Percentiles rank a stretch among this genome's conserved stretches.
Conservation (phyloP, 2,113 vertebrate genomes). For the Micronycteris hirsuta region DNA sequence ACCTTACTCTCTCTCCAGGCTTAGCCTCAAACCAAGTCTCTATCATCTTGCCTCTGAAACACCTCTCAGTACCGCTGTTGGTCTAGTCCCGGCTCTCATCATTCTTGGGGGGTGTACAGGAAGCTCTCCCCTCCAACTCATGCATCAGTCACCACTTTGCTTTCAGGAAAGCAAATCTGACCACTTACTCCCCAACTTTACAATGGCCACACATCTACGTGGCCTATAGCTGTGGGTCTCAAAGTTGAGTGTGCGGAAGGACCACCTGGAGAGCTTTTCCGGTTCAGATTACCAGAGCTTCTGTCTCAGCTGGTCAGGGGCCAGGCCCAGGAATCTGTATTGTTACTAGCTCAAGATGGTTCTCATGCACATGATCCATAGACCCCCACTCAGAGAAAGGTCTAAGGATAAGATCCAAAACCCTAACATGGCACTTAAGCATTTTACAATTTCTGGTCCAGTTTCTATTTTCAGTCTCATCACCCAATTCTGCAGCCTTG, state of each 20-base stretch:
- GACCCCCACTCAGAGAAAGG: not conserved
- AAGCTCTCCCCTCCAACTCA: not conserved
- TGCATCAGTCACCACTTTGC: not conserved
- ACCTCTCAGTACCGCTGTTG: not conserved
- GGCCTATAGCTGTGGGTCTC: not conserved
- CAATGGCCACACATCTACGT: not conserved
- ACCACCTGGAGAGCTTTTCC: not conserved
- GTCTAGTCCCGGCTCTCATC: not conserved
- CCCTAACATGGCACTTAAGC: not conserved
- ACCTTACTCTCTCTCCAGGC: not conserved
- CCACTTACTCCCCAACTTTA: not conserved
- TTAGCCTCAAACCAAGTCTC: not conserved
- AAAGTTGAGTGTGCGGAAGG: not conserved
- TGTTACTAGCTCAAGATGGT: not conserved
- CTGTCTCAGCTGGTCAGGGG: not conserved
- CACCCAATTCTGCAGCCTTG: not conserved
- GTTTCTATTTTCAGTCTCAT: not conserved
- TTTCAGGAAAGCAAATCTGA: not conserved
- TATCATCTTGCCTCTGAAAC: not conserved
- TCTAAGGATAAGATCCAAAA: not conserved
- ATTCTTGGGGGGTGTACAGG: not conserved
- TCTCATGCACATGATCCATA: not conserved
- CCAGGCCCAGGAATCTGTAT: not conserved
- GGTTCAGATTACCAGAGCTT: not conserved
- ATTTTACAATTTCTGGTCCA: not conserved